Percentiles rank a stretch among this genome's conserved stretches.
These are phyloP conservation scores for Eilema depressum DNA, from an alignment of 2,888 invertebrate genomes.

Conservation along the genomic window DNA sequence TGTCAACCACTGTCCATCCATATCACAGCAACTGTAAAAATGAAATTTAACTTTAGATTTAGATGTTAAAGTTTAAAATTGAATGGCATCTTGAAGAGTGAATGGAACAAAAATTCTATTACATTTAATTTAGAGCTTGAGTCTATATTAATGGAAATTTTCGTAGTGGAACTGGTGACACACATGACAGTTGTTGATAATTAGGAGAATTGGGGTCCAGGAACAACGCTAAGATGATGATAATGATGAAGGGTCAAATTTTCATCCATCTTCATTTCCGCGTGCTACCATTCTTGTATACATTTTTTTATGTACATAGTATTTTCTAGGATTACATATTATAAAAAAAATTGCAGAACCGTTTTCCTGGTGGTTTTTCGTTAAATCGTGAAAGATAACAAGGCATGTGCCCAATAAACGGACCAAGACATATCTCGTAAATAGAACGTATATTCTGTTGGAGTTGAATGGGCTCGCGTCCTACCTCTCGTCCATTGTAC, in stretches of 20 bases:
- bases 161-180: no score
- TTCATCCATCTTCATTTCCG: neutral
- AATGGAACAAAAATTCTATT: no score
- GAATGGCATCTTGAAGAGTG: no score
- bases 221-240: neutral
- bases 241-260: neutral
- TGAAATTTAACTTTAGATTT: no score
- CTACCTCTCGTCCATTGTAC: slow-evolving; percentile 63
- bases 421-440: slow-evolving; percentile 27
- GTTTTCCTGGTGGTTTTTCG: slow-evolving; percentile 15
- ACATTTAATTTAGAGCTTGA: no score
- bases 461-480: slow-evolving; percentile 66
- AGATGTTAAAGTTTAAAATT: no score
- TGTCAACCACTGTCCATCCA: no score
- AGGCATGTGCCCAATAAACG: slow-evolving; percentile 20
- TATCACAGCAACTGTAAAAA: no score
- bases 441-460: slow-evolving; percentile 51
- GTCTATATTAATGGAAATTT: no score
- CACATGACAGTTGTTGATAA: no score
- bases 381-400: slow-evolving; percentile 29
- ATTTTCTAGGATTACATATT: slow-evolving; percentile 6
- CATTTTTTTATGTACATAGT: neutral
- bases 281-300: neutral
- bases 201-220: no score
- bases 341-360: slow-evolving; percentile 29